Conservation (phyloP, 2,888 invertebrate genomes). For the Folsomia candida region DNA sequence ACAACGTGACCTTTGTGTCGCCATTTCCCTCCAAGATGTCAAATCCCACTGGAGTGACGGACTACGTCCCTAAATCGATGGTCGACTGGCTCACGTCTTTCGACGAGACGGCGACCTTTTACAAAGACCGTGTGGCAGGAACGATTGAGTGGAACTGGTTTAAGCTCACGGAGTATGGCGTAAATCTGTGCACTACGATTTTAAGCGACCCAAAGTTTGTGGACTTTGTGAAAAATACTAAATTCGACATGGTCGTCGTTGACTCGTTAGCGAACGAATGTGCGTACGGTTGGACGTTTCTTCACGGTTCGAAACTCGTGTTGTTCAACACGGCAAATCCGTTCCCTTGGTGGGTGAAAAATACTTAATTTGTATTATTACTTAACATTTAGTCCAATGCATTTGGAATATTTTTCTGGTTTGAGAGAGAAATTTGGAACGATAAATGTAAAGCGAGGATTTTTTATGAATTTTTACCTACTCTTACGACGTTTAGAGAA, state of each 20-base stretch:
- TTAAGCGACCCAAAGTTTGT: slow-evolving; percentile 16
- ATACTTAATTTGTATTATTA: too few species aligned
- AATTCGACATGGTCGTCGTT: slow-evolving; percentile 40
- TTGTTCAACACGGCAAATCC: slow-evolving; percentile 33
- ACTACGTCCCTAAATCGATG: slow-evolving; percentile 8
- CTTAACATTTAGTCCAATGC: too few species aligned
- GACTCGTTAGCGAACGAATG: slow-evolving; percentile 38
- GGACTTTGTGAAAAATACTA: slow-evolving; percentile 23
- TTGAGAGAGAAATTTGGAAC: too few species aligned
- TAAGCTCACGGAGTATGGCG: background rate
- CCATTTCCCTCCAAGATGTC: background rate
- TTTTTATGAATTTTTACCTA: too few species aligned
- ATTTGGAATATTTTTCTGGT: too few species aligned
- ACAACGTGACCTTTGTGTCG: slow-evolving; percentile 8
- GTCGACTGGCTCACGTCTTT: background rate
- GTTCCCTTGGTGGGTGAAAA: slow-evolving; percentile 36
- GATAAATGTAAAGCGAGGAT: too few species aligned
- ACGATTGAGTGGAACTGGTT: background rate
- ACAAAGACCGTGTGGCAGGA: background rate
- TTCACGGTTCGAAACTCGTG: slow-evolving; percentile 30
- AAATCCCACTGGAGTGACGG: background rate
- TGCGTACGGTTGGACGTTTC: slow-evolving; percentile 31
- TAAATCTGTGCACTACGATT: too few species aligned
- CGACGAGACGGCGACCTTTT: background rate
- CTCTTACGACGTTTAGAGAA: too few species aligned